Percentiles rank a stretch among this genome's conserved stretches.
Conservation (phyloP, 2,888 invertebrate species). For the Bombylius discolor region DNA sequence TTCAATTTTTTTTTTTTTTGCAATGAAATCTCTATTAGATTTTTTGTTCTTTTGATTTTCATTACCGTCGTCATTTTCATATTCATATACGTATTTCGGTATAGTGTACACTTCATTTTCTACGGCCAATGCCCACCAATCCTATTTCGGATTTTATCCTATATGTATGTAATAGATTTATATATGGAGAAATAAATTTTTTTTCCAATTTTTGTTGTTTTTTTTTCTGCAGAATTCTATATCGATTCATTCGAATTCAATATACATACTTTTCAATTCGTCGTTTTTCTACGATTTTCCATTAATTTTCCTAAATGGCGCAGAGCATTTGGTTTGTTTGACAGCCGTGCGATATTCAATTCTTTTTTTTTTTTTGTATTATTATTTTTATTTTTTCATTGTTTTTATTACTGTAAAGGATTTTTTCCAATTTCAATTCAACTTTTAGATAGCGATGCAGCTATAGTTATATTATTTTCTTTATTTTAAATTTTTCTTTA, state of each 20-base stretch:
- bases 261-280: neutral
- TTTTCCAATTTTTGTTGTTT: neutral
- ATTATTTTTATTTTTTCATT: neutral
- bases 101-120: slow-evolving; percentile 1
- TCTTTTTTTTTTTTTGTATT: neutral
- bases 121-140: slow-evolving; percentile 1
- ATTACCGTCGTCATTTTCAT: no score
- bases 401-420: no score
- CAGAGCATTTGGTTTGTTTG: slow-evolving; percentile 12
- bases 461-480: no score
- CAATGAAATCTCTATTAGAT: no score
- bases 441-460: no score
- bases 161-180: neutral
- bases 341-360: slow-evolving; percentile 6
- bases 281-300: slow-evolving; percentile 9
- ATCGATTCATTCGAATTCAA: neutral
- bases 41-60: no score
- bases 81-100: no score
- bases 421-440: no score
- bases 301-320: slow-evolving; percentile 19
- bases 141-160: neutral
- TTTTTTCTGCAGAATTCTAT: neutral
- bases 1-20: no score
- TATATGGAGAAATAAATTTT: neutral
- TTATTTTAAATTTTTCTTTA: no score